Evolutionary conservation across 2,113 vertebrate species (phyloP).

Genomic region (Peromyscus maniculatus): DNA sequence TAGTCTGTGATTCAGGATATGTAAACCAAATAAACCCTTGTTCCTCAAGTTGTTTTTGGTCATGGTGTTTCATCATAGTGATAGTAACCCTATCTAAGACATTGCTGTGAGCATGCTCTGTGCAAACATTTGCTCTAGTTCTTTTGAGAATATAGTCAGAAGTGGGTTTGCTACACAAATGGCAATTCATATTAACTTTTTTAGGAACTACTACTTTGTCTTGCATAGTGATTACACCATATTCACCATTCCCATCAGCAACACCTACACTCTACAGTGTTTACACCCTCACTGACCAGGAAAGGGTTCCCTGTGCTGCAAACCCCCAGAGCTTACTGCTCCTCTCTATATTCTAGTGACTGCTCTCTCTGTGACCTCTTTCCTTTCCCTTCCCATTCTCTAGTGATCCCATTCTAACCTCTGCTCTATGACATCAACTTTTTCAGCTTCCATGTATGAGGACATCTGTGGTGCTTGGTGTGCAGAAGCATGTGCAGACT

Average conservation of each 20-base stretch:
- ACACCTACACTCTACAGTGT: neutral
- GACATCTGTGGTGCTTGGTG: fast-evolving
- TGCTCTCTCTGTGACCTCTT: neutral
- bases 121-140: too few relatives aligned
- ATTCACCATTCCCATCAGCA: neutral
- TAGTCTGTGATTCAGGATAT: neutral
- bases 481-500: neutral
- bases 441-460: neutral
- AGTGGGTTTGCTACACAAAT: neutral
- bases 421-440: neutral
- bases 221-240: neutral
- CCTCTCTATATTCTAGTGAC: neutral
- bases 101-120: neutral
- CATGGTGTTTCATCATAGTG: neutral
- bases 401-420: neutral
- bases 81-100: neutral
- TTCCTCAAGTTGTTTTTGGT: neutral
- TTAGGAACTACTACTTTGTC: neutral
- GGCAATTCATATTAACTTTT: neutral
- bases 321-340: neutral
- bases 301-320: neutral
- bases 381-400: neutral
- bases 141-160: neutral
- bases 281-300: neutral
- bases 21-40: neutral